Conservation (phyloP, 2,888 invertebrate genomes). For the Laothoe populi region DNA sequence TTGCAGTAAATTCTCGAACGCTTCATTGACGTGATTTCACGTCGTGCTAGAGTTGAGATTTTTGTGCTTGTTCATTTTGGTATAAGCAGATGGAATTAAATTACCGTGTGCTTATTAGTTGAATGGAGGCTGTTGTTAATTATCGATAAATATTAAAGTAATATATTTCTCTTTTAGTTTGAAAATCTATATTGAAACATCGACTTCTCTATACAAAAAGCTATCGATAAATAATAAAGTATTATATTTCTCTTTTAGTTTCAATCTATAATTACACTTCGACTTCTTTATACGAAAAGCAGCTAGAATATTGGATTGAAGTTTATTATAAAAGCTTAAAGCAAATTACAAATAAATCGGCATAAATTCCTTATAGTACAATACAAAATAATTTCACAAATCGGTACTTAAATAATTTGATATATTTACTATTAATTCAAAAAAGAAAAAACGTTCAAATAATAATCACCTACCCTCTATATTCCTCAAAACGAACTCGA, state of each 20-base stretch:
- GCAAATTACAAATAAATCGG: no score
- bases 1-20: constrained; percentile 57
- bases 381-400: no score
- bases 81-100: background rate
- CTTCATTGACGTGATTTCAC: constrained; percentile 46
- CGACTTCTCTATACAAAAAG: no score
- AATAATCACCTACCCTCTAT: background rate
- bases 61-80: background rate
- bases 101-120: background rate
- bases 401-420: no score
- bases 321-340: no score
- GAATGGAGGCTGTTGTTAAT: background rate
- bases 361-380: no score
- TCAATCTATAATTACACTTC: no score
- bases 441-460: background rate
- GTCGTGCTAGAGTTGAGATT: background rate
- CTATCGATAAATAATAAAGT: no score
- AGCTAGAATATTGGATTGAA: no score
- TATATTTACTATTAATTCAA: no score
- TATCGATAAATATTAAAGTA: background rate
- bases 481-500: background rate
- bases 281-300: no score
- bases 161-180: background rate
- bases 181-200: background rate
- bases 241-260: no score